Conservation (phyloP, 2,888 invertebrate genomes). For the Mythimna impura region DNA sequence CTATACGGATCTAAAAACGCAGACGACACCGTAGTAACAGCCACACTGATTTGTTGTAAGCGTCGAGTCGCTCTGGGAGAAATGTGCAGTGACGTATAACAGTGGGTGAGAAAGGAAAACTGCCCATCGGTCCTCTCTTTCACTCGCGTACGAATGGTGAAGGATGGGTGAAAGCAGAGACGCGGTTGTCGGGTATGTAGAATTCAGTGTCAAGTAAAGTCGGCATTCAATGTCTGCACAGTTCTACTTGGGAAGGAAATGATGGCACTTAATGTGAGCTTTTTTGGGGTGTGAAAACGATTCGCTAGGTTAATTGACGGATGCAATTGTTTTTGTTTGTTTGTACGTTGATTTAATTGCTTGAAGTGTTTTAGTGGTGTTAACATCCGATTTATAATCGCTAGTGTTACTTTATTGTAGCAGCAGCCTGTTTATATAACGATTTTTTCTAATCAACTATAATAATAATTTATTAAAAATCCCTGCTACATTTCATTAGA, state of each 20-base stretch:
- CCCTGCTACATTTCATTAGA: background rate
- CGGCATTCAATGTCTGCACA: slow-evolving; percentile 63
- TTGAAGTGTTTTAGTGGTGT: slow-evolving; percentile 15
- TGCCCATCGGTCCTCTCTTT: slow-evolving; percentile 77
- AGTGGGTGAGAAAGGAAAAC: slow-evolving; percentile 86
- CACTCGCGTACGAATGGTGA: slow-evolving; percentile 71
- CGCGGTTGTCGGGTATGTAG: slow-evolving; percentile 86
- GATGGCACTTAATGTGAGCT: slow-evolving; percentile 50
- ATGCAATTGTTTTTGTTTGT: slow-evolving; percentile 30
- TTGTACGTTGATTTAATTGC: slow-evolving; percentile 9
- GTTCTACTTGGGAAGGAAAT: slow-evolving; percentile 57
- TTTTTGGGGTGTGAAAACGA: slow-evolving; percentile 61
- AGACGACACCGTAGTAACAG: slow-evolving; percentile 82
- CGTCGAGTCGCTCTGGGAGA: slow-evolving; percentile 81
- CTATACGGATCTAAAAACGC: slow-evolving; percentile 81
- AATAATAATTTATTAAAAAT: too few species aligned
- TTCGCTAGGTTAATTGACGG: slow-evolving; percentile 53
- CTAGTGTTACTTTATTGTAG: background rate
- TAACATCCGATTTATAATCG: slow-evolving; percentile 2
- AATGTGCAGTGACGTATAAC: slow-evolving; percentile 86
- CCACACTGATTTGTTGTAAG: slow-evolving; percentile 83
- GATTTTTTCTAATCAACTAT: background rate
- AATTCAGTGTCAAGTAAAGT: slow-evolving; percentile 85
- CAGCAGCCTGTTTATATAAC: background rate
- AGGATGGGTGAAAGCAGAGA: slow-evolving; percentile 80